Conservation (phyloP, 2,888 invertebrate species). For the Pammene aurita region DNA sequence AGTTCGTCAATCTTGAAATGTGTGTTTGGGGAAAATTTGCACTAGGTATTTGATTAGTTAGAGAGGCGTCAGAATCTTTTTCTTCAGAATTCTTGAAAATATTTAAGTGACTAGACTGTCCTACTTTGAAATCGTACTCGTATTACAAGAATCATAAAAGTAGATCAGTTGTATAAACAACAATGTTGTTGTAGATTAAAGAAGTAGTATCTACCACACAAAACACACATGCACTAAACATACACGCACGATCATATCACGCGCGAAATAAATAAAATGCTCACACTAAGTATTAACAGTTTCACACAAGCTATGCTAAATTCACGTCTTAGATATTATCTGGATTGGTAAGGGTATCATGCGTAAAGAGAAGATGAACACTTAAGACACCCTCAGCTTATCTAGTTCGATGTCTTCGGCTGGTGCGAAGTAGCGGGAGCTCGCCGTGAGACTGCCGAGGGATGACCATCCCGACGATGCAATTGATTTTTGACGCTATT, state of each 20-base stretch:
- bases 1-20: background rate
- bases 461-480: constrained; percentile 61
- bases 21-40: background rate
- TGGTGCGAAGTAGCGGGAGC: constrained; percentile 64
- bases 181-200: background rate
- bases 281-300: constrained; percentile 15
- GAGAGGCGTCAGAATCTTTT: background rate
- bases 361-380: constrained; percentile 3
- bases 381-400: constrained; percentile 9
- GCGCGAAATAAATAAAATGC: constrained; percentile 26
- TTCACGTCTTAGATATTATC: background rate
- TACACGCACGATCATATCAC: constrained; percentile 25
- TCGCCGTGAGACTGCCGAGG: constrained; percentile 66
- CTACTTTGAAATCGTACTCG: background rate
- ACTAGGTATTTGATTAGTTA: background rate
- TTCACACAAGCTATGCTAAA: constrained; percentile 17
- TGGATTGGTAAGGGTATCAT: constrained; percentile 8
- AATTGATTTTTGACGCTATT: constrained; percentile 80
- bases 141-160: background rate
- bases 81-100: background rate
- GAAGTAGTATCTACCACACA: constrained; percentile 15
- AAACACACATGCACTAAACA: constrained; percentile 31
- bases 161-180: constrained; percentile 4
- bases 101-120: background rate
- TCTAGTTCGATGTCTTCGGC: constrained; percentile 39